Evolutionary conservation across 2,113 vertebrate genomes (phyloP), one percentile per base, ranked within the genome.

Genomic region (Ivindomyrus marchei): DNA sequence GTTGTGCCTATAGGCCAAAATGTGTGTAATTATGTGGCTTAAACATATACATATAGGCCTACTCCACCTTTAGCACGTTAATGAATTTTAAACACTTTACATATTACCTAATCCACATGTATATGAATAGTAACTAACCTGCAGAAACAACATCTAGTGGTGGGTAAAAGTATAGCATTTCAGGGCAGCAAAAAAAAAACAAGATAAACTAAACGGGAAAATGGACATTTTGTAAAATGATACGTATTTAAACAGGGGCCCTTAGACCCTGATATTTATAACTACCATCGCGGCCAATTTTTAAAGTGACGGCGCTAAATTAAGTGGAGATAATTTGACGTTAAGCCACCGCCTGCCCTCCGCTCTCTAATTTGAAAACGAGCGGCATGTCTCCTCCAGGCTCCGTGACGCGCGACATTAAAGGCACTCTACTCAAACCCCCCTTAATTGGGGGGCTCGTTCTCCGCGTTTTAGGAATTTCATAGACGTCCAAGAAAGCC

Each of bases 401-500:
- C 85, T 15, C 13, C 15, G 4, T 19, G n/a, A 36, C 13, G 27
- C 8, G 31, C 17, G 13, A 83, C 31, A 56, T 31, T 45, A 80
- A 42, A 39, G 74, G 39, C 74, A 9, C 27, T 42, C 15, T 15
- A 15, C 39, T 42, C 74, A 39, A 42, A 83, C 36, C 31, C 4
- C 27, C 24, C 77, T 91, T 93, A 93, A 93, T 93, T 94, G 93
- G 90, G 91, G 92, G 88, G 91, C 31, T 11, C 88, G 45, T 86
- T 53, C 89, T 77, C 90, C 93, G 89, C 45, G 92, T 93, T 94
- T 91, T 92, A 92, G 92, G 92, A 91, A 90, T 52, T 91, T 62
- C 77, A 94, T 94, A 89, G 93, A 93, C 93, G 92, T 89, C 66
- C 86, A 31, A 83, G 85, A 90, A 21, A 49, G 31, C 21, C 15